These are phyloP conservation scores for Sporophila hypoxantha DNA, from an alignment of 2,113 vertebrate species.

Conservation along the genomic window DNA sequence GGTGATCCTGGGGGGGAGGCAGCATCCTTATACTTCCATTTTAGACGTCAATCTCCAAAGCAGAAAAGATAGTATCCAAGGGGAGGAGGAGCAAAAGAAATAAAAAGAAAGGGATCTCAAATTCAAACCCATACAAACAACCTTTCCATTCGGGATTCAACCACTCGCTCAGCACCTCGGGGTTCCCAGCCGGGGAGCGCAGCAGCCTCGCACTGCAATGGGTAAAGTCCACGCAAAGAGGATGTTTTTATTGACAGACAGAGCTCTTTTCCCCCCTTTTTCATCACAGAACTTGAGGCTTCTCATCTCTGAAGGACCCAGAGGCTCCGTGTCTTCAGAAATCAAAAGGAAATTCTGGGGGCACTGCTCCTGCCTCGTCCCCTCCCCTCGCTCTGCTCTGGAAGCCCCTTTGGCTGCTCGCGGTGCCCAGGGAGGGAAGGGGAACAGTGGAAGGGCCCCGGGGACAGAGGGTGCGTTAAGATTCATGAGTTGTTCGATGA, in stretches of 20 bases:
- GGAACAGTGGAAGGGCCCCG: slow-evolving; percentile 11
- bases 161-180: background rate
- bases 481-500: slow-evolving; percentile 85
- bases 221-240: slow-evolving; percentile 23
- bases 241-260: slow-evolving; percentile 21
- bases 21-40: background rate
- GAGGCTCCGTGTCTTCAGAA: background rate
- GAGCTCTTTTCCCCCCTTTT: background rate
- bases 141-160: background rate
- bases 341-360: slow-evolving; percentile 3
- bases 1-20: background rate
- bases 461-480: slow-evolving; percentile 23
- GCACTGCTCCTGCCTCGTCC: background rate
- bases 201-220: background rate
- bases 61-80: slow-evolving; percentile 10
- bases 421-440: background rate
- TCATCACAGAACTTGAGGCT: slow-evolving; percentile 25
- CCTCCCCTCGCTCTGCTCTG: slow-evolving; percentile 5
- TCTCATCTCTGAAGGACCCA: slow-evolving; percentile 29
- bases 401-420: background rate
- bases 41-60: slow-evolving; percentile 23
- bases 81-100: background rate
- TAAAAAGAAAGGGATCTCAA: background rate
- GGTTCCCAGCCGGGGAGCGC: background rate
- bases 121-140: slow-evolving; percentile 26